Percentiles rank a stretch among this genome's conserved stretches.
phyloP scores from a whole-genome alignment of 1,140 invertebrate genomes.

The Lamellibrachia luymesi region DNA sequence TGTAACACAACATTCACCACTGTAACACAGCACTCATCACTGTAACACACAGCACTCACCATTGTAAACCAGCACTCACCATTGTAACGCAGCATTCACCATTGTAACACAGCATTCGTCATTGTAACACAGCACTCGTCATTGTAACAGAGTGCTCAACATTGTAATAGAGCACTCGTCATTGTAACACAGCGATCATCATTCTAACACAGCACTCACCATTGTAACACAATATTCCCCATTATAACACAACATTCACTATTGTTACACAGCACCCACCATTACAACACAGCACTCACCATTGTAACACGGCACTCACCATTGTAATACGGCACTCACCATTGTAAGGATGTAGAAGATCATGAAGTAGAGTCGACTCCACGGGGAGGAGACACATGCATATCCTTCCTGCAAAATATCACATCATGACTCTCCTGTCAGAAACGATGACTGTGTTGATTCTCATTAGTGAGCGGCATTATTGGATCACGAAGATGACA shows the following conservation, averaged over 20 bases:
- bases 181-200: background rate
- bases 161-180: background rate
- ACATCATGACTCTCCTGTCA: background rate
- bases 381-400: conserved; percentile 65
- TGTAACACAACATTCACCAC: too few relatives aligned
- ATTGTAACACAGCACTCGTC: too few relatives aligned
- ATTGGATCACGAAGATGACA: too few relatives aligned
- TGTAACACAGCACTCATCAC: too few relatives aligned
- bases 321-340: conserved; percentile 56
- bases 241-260: background rate
- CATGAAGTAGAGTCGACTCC: conserved; percentile 79
- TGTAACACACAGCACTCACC: too few relatives aligned
- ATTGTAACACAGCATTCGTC: too few relatives aligned
- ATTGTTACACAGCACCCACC: background rate
- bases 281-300: background rate
- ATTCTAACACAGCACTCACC: background rate
- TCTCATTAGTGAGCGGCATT: too few relatives aligned
- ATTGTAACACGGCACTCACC: conserved; percentile 13
- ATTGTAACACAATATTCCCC: background rate
- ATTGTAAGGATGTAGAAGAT: conserved; percentile 86
- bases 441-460: too few relatives aligned
- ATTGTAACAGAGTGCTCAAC: too few relatives aligned
- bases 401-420: conserved; percentile 58
- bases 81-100: too few relatives aligned
- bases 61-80: too few relatives aligned